Evolutionary conservation across 1,140 invertebrate genomes (phyloP).

Genomic region (Monochamus saltuarius): DNA sequence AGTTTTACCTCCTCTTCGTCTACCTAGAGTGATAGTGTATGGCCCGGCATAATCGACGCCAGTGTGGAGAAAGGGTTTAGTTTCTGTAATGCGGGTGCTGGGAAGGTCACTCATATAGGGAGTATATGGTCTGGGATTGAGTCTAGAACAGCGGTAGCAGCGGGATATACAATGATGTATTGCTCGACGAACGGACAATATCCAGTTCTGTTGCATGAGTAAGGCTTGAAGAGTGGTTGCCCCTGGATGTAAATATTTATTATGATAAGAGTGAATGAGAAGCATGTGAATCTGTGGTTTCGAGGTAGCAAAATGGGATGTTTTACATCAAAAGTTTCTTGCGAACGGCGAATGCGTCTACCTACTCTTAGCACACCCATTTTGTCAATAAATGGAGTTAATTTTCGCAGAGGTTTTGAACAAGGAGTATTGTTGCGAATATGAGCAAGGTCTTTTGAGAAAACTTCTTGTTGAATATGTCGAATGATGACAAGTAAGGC

Average conservation of each 20-base stretch:
- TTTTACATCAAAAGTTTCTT: slow-evolving; percentile 4
- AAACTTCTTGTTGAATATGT: background rate
- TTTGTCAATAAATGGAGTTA: slow-evolving; percentile 3
- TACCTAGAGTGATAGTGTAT: background rate
- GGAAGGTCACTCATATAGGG: slow-evolving; percentile 30
- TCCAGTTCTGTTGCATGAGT: slow-evolving; percentile 9
- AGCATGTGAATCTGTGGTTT: slow-evolving; percentile 1
- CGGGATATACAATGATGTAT: background rate
- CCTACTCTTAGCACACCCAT: slow-evolving; percentile 4
- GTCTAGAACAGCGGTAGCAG: slow-evolving; percentile 12
- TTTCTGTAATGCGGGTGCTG: slow-evolving; percentile 30
- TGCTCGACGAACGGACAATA: slow-evolving; percentile 1
- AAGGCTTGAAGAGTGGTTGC: slow-evolving; percentile 29
- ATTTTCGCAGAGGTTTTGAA: background rate
- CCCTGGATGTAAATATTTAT: slow-evolving; percentile 38
- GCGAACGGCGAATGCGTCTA: slow-evolving; percentile 2
- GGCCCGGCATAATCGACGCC: slow-evolving; percentile 19
- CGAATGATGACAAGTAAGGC: background rate
- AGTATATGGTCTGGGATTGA: slow-evolving; percentile 4
- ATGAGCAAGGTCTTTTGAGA: background rate
- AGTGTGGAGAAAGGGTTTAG: slow-evolving; percentile 35
- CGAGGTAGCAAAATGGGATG: slow-evolving; percentile 12
- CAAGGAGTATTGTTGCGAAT: background rate
- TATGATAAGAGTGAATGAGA: slow-evolving; percentile 13
- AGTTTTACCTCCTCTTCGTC: background rate